Conservation (phyloP, 2,797 vertebrate genomes). For the Sylvilagus floridanus region DNA sequence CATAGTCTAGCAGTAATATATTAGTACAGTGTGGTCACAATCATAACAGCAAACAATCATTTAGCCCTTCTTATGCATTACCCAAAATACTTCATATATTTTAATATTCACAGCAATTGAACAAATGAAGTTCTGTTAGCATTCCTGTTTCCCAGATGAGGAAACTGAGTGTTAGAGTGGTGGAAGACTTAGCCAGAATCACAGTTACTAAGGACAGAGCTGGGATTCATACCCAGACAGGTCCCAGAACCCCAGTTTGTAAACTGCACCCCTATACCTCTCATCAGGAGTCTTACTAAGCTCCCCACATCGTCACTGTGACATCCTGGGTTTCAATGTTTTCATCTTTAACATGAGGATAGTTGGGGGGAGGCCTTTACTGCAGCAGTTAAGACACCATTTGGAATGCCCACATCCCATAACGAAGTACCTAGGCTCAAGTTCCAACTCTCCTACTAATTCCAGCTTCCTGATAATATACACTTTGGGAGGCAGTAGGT, state of each 20-base stretch:
- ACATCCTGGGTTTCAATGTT: background rate
- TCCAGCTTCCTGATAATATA: too few relatives aligned
- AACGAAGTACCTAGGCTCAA: too few relatives aligned
- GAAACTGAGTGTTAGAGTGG: background rate
- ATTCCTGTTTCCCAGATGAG: slow-evolving; percentile 8
- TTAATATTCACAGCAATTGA: background rate
- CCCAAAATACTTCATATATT: background rate
- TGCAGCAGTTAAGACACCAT: too few relatives aligned
- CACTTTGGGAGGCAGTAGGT: too few relatives aligned
- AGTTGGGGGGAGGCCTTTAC: too few relatives aligned
- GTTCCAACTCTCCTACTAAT: too few relatives aligned
- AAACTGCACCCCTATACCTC: background rate
- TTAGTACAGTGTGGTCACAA: background rate
- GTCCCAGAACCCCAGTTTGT: background rate
- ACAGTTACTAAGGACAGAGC: background rate
- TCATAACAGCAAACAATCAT: background rate
- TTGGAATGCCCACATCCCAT: too few relatives aligned
- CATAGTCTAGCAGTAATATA: background rate
- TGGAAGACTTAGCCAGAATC: background rate
- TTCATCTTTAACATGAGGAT: background rate
- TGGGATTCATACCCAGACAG: background rate
- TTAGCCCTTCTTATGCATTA: background rate
- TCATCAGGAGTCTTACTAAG: background rate
- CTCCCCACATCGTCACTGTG: background rate
- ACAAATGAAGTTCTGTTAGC: background rate